Percentiles rank a stretch among this genome's conserved stretches.
phyloP scores from a whole-genome alignment of 2,888 invertebrate genomes.

The Sisyra nigra region DNA sequence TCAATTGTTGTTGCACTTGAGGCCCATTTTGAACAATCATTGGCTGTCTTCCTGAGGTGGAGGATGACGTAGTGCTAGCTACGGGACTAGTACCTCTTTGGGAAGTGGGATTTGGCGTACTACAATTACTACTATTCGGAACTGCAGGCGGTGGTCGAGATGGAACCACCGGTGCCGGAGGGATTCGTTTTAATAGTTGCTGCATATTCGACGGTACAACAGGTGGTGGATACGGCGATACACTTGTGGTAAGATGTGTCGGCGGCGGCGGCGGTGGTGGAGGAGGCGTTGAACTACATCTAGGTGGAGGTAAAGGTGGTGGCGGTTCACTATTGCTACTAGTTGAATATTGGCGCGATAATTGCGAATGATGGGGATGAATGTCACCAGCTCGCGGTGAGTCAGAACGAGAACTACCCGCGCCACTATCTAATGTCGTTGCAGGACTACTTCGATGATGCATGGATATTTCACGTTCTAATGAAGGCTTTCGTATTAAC shows the following conservation, averaged over 20 bases:
- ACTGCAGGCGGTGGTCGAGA: conserved; percentile 48
- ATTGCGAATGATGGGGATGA: conserved; percentile 38
- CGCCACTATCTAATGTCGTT: conserved; percentile 75
- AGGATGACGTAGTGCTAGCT: conserved; percentile 21
- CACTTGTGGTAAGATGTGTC: conserved; percentile 16
- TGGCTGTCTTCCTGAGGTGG: conserved; percentile 39
- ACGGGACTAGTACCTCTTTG: conserved; percentile 63
- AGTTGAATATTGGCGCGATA: conserved; percentile 57
- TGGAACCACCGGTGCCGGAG: conserved; percentile 53
- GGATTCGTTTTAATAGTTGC: conserved; percentile 60
- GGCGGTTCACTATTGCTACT: conserved; percentile 35
- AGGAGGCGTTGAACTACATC: conserved; percentile 46
- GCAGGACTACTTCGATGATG: conserved; percentile 74
- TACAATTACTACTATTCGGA: conserved; percentile 25
- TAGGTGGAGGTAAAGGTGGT: conserved; percentile 61
- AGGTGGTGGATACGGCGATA: conserved; percentile 24
- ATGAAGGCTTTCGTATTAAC: conserved; percentile 72
- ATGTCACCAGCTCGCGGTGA: conserved; percentile 49
- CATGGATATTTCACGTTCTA: conserved; percentile 64
- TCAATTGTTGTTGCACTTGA: conserved; percentile 68
- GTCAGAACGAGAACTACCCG: conserved; percentile 78
- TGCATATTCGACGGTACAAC: conserved; percentile 48
- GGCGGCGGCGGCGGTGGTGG: conserved; percentile 40
- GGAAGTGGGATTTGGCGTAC: conserved; percentile 36
- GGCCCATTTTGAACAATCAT: conserved; percentile 72